These are phyloP conservation scores for Motacilla alba DNA, from an alignment of 2,113 vertebrate species.

Conservation along the genomic window DNA sequence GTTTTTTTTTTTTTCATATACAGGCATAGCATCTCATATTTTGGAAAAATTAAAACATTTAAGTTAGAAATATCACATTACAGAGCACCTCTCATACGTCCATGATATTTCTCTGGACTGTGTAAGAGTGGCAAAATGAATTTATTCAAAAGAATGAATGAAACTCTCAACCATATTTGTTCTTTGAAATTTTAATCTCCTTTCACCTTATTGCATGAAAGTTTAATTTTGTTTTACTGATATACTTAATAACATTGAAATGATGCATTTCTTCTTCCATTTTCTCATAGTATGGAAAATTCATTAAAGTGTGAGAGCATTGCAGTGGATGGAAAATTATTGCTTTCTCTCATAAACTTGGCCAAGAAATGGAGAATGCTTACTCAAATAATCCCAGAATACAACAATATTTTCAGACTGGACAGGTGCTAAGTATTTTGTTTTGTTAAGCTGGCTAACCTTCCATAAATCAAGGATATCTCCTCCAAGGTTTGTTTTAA, in stretches of 20 bases:
- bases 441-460: neutral
- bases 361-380: neutral
- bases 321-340: constrained; percentile 1
- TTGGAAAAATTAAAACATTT: neutral
- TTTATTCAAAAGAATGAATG: neutral
- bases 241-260: neutral
- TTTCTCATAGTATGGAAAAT: constrained; percentile 17
- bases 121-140: neutral
- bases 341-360: neutral
- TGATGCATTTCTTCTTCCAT: neutral
- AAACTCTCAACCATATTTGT: neutral
- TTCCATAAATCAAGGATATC: neutral
- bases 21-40: neutral
- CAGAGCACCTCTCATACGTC: neutral
- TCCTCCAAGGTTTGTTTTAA: neutral
- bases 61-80: neutral
- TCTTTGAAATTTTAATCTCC: neutral
- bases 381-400: neutral
- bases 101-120: neutral
- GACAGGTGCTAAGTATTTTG: neutral
- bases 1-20: neutral
- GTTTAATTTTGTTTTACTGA: neutral
- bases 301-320: neutral
- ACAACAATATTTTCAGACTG: neutral
- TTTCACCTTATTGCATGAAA: neutral